These are phyloP conservation scores for Caenorhabditis afra DNA, from an alignment of 2,888 invertebrate genomes.

Conservation along the genomic window DNA sequence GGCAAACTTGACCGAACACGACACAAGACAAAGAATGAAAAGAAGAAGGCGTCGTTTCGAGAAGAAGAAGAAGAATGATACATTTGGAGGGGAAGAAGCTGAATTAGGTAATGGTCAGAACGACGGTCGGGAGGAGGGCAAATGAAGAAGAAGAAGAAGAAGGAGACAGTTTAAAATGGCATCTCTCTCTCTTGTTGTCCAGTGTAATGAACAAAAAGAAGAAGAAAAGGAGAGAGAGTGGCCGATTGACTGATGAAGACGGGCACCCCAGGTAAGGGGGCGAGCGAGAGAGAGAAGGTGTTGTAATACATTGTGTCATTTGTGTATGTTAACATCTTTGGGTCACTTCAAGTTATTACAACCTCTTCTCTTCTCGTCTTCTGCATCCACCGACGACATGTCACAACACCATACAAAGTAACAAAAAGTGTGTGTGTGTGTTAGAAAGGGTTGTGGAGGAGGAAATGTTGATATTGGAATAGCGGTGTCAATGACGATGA, in stretches of 20 bases:
- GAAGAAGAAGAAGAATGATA: conserved; percentile 12
- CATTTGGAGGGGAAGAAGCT: conserved; percentile 12
- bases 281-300: not conserved
- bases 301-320: conserved; percentile 55
- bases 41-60: conserved; percentile 11
- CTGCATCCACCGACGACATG: too few species aligned
- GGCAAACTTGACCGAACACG: conserved; percentile 30
- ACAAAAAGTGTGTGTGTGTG: too few species aligned
- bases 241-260: conserved; percentile 37
- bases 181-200: conserved; percentile 53
- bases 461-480: not conserved
- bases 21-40: conserved; percentile 23
- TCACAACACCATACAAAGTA: not conserved
- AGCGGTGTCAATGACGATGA: conserved; percentile 36
- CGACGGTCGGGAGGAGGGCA: conserved; percentile 13
- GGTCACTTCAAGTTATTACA: conserved; percentile 51
- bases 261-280: conserved; percentile 40
- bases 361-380: too few species aligned
- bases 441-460: not conserved
- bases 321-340: conserved; percentile 54
- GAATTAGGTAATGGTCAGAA: conserved; percentile 53
- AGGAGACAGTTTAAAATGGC: conserved; percentile 51
- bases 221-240: conserved; percentile 10
- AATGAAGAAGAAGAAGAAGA: not conserved
- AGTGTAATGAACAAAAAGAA: conserved; percentile 19